Evolutionary conservation across 2,888 invertebrate genomes (phyloP), one percentile per base, ranked within the genome.

Genomic region (Dolomedes plantarius): DNA sequence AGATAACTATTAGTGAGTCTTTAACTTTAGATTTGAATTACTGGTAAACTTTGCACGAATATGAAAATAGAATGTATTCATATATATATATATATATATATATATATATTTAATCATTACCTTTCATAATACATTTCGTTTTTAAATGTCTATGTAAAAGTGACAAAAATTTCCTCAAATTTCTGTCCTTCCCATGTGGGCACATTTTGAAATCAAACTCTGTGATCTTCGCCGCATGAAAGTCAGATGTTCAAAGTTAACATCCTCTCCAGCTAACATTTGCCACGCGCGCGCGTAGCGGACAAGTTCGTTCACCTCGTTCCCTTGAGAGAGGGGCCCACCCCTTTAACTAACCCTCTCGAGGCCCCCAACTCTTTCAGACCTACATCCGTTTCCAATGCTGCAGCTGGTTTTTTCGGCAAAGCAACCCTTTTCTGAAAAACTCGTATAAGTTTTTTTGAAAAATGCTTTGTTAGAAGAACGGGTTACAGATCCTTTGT

Each of bases 321-420:
- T 50, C 50, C 71, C 76, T 71, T 65, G 27, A 65, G 50, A 31
- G 27, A 46, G 67, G 77, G 76, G 76, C 77, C 71, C 77, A 72
- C 29, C 41, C 75, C 64, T 74, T 74, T 56, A 19, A 23, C 67
- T 6, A 31, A 23, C 73, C 77, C 75, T 67, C 67, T 39, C 13
- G 39, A 77, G 81, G 83, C 72, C 77, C 74, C 83, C 76, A 71
- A 64, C 82, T 82, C 75, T 82, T 71, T 76, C 82, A 74, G 36
- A 32, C 56, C 74, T n/a, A 64, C 62, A 64, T 74, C 71, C 76
- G 46, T 75, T 67, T 64, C 65, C 41, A 32, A 74, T n/a, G 11
- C 2, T 31, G 72, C 83, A 85, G 83, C 77, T 85, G 83, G 28
- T 36, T 69, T 76, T 23, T 31, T 50, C 16, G 19, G 28, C 31